A percentile compares a stretch with the other conserved stretches of the same genome.
These are phyloP conservation scores for Dynastes maya DNA, from an alignment of 2,888 invertebrate species.

Conservation along the genomic window DNA sequence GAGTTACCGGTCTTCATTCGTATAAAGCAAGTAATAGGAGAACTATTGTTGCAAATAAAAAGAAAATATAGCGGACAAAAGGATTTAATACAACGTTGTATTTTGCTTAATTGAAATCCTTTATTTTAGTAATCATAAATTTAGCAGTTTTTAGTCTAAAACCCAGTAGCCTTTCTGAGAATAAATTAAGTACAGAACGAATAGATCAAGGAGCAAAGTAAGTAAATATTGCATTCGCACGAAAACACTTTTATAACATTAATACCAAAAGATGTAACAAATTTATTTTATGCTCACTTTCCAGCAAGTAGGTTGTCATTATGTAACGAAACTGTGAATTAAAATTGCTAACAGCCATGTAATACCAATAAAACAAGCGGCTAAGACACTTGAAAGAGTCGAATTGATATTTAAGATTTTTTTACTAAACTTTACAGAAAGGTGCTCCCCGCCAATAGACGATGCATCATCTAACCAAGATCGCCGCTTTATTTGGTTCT, in stretches of 20 bases:
- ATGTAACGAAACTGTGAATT: not conserved
- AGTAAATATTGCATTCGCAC: not conserved
- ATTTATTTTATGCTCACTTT: not conserved
- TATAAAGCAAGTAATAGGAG: no score
- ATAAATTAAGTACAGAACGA: not conserved
- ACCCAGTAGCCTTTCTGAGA: no score
- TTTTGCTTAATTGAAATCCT: no score
- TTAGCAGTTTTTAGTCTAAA: no score
- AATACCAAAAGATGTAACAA: slow-evolving; percentile 5
- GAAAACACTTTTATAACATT: not conserved
- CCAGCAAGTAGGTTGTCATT: not conserved
- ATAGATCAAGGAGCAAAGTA: no score
- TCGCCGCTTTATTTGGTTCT: not conserved
- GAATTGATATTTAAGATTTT: slow-evolving; percentile 8
- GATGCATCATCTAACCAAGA: slow-evolving; percentile 4
- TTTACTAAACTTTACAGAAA: not conserved
- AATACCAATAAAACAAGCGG: not conserved
- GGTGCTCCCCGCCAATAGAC: slow-evolving; percentile 4
- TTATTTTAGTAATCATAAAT: no score
- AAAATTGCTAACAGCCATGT: not conserved
- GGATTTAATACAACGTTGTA: no score
- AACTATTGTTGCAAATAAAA: no score
- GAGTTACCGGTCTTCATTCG: no score
- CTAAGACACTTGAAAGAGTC: not conserved
- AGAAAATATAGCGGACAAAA: no score